Evolutionary conservation across 1,140 invertebrate species (phyloP).

Genomic region (Zophobas morio): DNA sequence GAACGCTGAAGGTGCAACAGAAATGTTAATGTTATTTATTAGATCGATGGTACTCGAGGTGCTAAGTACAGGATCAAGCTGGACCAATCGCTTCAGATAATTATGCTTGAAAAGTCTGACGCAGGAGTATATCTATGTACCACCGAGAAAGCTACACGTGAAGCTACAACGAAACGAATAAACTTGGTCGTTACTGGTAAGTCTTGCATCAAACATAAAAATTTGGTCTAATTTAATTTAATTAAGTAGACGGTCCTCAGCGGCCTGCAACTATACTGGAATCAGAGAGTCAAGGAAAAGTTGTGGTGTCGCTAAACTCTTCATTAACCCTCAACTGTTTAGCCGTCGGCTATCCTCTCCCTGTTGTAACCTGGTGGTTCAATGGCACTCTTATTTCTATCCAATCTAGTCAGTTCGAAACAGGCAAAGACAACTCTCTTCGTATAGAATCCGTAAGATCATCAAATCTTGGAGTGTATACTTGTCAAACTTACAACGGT

Average conservation of each 20-base stretch:
- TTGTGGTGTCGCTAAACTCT: constrained; percentile 80
- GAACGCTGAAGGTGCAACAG: constrained; percentile 32
- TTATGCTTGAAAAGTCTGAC: constrained; percentile 85
- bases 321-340: constrained; percentile 84
- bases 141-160: constrained; percentile 84
- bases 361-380: constrained; percentile 89
- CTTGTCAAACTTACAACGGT: constrained; percentile 90
- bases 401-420: constrained; percentile 80
- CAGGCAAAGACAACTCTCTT: constrained; percentile 81
- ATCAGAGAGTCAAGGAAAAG: constrained; percentile 59
- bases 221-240: constrained; percentile 38
- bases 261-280: constrained; percentile 70
- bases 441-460: constrained; percentile 80
- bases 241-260: constrained; percentile 49
- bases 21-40: constrained; percentile 45
- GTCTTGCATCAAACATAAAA: constrained; percentile 31
- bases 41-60: constrained; percentile 79
- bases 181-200: constrained; percentile 81
- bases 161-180: constrained; percentile 78
- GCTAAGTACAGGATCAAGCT: constrained; percentile 78
- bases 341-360: constrained; percentile 87
- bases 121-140: constrained; percentile 88
- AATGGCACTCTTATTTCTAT: constrained; percentile 80
- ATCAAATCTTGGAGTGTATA: constrained; percentile 85
- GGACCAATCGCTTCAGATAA: constrained; percentile 84